These are phyloP conservation scores for Calcarius lapponicus DNA, from an alignment of 2,797 vertebrate genomes.

Conservation along the genomic window DNA sequence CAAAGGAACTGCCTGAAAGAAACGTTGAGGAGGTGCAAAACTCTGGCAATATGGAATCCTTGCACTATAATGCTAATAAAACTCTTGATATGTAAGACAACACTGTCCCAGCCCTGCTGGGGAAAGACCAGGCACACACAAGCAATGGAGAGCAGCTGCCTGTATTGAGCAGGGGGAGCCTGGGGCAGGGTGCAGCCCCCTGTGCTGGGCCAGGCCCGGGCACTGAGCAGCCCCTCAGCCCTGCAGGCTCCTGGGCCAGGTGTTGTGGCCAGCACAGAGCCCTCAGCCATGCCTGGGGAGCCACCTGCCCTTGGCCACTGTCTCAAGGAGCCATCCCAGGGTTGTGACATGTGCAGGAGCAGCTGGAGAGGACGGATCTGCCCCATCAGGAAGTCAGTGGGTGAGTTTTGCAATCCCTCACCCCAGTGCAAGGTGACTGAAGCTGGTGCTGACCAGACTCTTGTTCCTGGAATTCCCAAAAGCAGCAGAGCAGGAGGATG, in stretches of 20 bases:
- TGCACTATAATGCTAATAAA: too few species aligned
- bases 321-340: fast-evolving
- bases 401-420: background rate
- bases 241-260: background rate
- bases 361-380: background rate
- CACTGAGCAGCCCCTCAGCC: background rate
- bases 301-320: fast-evolving
- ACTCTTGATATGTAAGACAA: too few species aligned
- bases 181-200: background rate
- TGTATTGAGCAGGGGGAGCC: background rate
- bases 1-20: too few species aligned
- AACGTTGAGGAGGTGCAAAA: too few species aligned
- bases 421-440: background rate
- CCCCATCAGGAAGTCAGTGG: background rate
- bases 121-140: background rate
- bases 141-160: fast-evolving
- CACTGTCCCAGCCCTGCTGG: background rate
- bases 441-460: background rate
- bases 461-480: background rate
- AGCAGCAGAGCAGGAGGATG: background rate
- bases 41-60: too few species aligned
- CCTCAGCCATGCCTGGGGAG: fast-evolving
- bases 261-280: background rate
- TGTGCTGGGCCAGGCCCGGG: background rate
- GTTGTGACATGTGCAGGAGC: fast-evolving